A percentile compares a stretch with the other conserved stretches of the same genome.
phyloP scores from a whole-genome alignment of 2,797 vertebrate species.

The Hypotaenidia philippensis region DNA sequence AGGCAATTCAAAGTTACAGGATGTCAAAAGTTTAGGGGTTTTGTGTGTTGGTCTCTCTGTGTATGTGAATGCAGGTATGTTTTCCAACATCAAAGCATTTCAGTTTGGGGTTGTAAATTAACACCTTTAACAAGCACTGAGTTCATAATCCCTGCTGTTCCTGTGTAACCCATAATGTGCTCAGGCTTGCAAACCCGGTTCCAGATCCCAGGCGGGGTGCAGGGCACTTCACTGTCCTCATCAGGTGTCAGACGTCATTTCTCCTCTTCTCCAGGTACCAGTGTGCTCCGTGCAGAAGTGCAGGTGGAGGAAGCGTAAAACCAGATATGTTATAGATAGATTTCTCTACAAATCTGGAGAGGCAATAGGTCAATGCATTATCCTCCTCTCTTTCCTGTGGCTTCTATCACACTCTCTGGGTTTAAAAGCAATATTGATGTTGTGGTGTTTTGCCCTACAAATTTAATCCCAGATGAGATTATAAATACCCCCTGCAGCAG shows the following conservation, averaged over 20 bases:
- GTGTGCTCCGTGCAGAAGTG: background rate
- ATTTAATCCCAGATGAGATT: slow-evolving; percentile 1
- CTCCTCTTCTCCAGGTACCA: background rate
- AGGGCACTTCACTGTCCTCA: background rate
- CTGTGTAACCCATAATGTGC: background rate
- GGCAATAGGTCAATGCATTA: background rate
- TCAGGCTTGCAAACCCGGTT: background rate
- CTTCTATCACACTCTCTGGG: background rate
- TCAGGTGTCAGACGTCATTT: background rate
- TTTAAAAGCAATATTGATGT: slow-evolving; percentile 1
- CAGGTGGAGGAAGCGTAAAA: background rate
- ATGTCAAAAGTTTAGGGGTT: background rate
- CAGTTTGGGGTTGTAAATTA: background rate
- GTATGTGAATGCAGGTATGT: background rate
- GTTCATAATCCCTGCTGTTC: background rate
- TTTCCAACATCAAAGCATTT: background rate
- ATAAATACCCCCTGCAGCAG: slow-evolving; percentile 2
- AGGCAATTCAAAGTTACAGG: background rate
- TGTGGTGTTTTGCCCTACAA: background rate
- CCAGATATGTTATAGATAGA: background rate
- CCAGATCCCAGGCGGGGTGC: background rate
- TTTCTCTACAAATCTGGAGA: background rate
- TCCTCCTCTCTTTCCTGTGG: background rate
- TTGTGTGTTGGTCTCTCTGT: fast-evolving
- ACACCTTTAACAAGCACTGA: background rate